Percentiles rank a stretch among this genome's conserved stretches.
These are phyloP conservation scores for Rhabdomys dilectus DNA, from an alignment of 2,113 vertebrate genomes.

Conservation along the genomic window DNA sequence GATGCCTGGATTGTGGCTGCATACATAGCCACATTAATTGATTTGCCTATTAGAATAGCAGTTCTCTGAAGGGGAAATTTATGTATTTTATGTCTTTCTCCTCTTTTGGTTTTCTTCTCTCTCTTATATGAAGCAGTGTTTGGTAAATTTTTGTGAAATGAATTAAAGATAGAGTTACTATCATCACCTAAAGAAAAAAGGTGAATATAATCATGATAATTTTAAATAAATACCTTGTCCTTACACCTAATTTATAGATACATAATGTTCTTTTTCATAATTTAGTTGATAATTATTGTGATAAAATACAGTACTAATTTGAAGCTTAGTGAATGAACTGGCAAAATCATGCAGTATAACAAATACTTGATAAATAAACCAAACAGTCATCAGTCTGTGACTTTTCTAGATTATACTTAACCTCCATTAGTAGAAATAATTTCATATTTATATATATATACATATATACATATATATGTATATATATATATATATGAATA, in stretches of 20 bases:
- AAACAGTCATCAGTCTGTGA: not conserved
- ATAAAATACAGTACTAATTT: not conserved
- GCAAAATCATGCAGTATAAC: not conserved
- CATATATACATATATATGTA: not conserved
- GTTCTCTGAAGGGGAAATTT: not conserved
- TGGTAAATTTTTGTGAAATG: not conserved
- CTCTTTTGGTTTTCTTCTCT: not conserved
- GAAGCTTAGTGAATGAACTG: constrained; percentile 23
- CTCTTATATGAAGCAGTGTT: not conserved
- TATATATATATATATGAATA: not conserved
- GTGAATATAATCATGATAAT: not conserved
- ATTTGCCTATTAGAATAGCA: not conserved
- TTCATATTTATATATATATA: not conserved
- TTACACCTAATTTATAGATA: constrained; percentile 20
- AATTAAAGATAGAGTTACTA: not conserved
- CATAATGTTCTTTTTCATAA: not conserved
- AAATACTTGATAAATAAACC: constrained; percentile 4
- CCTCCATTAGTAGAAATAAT: not conserved
- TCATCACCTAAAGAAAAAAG: constrained; percentile 40
- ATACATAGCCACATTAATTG: not conserved
- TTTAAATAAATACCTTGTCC: constrained; percentile 42
- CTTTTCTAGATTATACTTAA: not conserved
- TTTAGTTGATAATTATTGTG: not conserved
- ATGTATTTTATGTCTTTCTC: not conserved
- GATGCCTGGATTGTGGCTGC: not conserved